These are phyloP conservation scores for Pomatostomus ruficeps DNA, from an alignment of 2,113 vertebrate genomes.

Conservation along the genomic window DNA sequence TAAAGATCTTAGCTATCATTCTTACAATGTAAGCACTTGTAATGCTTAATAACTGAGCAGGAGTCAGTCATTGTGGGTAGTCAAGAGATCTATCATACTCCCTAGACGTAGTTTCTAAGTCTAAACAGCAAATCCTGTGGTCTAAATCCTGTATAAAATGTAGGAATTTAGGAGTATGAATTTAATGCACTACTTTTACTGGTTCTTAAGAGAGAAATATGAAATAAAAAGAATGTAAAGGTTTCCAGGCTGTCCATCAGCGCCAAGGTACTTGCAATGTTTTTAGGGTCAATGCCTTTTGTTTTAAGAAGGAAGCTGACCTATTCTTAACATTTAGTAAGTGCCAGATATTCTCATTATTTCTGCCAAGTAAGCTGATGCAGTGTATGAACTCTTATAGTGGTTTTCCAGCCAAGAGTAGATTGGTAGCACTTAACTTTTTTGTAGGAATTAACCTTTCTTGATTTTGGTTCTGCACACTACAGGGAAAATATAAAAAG, in stretches of 20 bases:
- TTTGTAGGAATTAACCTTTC: slow-evolving; percentile 27
- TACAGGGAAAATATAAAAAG: not conserved
- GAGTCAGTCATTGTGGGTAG: not conserved
- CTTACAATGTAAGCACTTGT: not conserved
- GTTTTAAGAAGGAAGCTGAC: slow-evolving; percentile 26
- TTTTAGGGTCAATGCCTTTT: not conserved
- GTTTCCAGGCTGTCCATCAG: not conserved
- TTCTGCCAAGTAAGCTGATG: slow-evolving; percentile 19
- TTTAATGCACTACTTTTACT: not conserved
- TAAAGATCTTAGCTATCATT: not conserved
- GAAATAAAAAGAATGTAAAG: not conserved
- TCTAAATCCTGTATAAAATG: not conserved
- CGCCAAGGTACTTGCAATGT: not conserved
- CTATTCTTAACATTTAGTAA: slow-evolving; percentile 46
- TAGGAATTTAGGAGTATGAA: not conserved
- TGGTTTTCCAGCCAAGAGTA: not conserved
- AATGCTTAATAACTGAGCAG: not conserved
- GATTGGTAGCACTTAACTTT: not conserved
- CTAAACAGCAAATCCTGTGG: not conserved
- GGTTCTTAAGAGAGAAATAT: not conserved
- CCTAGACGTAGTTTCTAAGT: not conserved
- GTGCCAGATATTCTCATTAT: slow-evolving; percentile 27
- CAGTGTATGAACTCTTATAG: not conserved
- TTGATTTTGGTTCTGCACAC: not conserved
- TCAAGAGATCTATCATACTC: not conserved